Percentiles rank a stretch among this genome's conserved stretches.
phyloP scores from a whole-genome alignment of 2,888 invertebrate species.

The Rhagonycha fulva region DNA sequence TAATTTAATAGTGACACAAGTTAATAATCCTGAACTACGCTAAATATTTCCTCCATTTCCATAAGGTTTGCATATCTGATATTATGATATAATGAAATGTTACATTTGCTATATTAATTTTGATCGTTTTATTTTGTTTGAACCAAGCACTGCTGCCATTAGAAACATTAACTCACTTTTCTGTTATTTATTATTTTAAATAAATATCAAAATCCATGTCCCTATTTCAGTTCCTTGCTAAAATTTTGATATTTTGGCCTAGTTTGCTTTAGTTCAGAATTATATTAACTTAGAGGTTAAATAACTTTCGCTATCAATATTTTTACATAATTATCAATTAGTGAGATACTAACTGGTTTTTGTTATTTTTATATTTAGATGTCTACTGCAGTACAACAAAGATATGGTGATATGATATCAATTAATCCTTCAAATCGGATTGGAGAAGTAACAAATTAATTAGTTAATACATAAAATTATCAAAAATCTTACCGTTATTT shows the following conservation, averaged over 20 bases:
- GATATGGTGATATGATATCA: background rate
- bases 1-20: too few relatives aligned
- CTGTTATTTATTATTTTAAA: background rate
- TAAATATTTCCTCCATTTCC: too few relatives aligned
- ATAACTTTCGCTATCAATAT: background rate
- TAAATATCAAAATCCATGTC: too few relatives aligned
- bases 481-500: background rate
- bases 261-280: background rate
- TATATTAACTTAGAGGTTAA: background rate
- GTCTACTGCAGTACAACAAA: constrained; percentile 5
- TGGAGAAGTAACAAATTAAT: constrained; percentile 15
- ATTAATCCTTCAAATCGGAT: background rate
- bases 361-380: constrained; percentile 22
- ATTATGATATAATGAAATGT: too few relatives aligned
- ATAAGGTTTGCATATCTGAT: too few relatives aligned
- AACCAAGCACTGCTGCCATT: background rate
- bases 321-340: background rate
- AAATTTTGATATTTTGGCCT: background rate
- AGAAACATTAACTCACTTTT: background rate
- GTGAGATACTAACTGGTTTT: constrained; percentile 9
- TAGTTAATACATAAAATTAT: background rate
- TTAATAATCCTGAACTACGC: too few relatives aligned
- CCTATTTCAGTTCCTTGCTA: background rate
- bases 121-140: background rate
- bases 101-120: too few relatives aligned